Evolutionary conservation across 2,888 invertebrate species (phyloP), one percentile per base, ranked within the genome.

Genomic region (Chymomyza procnemis): DNA sequence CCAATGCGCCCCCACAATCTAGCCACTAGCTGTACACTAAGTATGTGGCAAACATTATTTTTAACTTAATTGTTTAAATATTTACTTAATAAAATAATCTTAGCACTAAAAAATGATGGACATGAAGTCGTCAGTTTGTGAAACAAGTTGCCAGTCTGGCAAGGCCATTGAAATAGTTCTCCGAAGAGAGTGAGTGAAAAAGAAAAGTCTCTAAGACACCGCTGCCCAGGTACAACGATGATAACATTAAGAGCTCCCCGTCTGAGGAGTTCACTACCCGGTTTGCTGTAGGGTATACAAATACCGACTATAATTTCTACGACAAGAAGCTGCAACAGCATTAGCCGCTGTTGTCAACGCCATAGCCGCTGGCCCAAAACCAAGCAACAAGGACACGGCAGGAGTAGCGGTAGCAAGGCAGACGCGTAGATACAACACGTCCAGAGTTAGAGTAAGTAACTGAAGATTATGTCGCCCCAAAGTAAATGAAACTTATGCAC

Each of bases 31-130:
- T 12, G 34, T 41, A 6, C 50, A 50, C n/a, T 16, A 3, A 50
- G 50, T 41, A 0, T 6, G 8, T 26, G 1, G 54, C 54, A 21
- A n/a, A 14, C 22, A 22, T 67, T 64, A 76, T 73, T 69, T 65
- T 48, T 67, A 60, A 71, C 73, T 61, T 75, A 82, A 82, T 85
- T 83, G 75, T 67, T 82, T 84, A 80, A 84, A 85, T 84, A 83
- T 87, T 83, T 85, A 80, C 84, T 84, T 80, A 87, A 84, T 84
- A 87, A 84, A 87, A 85, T 86, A 86, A 81, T 85, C 85, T 83
- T 76, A 75, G 78, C 60, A 50, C 50, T 2, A 50, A n/a, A n/a
- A n/a, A 50, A 12, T 14, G 50, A 14, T 18, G 18, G 18, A 9
- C 50, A 18, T 18, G 14, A 2, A 2, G 18, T 18, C 50, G 34